Evolutionary conservation across 2,113 vertebrate species (phyloP), one percentile per base, ranked within the genome.

Genomic region (Glaucomys volans): DNA sequence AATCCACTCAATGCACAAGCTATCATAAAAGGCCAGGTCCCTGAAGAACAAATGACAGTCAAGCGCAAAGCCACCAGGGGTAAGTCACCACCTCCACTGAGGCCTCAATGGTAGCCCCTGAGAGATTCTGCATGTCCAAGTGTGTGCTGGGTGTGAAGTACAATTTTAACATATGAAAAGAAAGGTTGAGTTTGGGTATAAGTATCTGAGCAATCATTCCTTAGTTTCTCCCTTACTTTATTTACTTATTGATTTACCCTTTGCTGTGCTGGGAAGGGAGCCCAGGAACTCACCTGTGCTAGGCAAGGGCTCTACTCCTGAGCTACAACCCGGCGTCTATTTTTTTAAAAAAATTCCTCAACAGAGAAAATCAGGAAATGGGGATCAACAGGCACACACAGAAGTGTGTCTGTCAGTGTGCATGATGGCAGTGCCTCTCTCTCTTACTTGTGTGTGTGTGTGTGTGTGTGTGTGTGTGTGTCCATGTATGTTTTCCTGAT

Each of bases 1-100:
- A 99, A 99, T 98, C 99, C 99, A 96, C 98, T 99, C 96, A 99
- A 99, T 95, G 99, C 99, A 97, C 99, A 99, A 98, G 99, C 99
- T 97, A 99, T 99, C 98, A 99, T 99, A 98, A 99, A 99, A 97
- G 98, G 98, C 96, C 99, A 99, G 98, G 99, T 99, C 97, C 99
- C 99, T 0, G 99, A 99, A 97, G 99, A 99, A 98, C 99, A 99
- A 98, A 99, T 99, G 99, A 99, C 99, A 97, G 99, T 99, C 98
- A 99, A 99, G 98, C 98, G 99, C 95, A 99, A 99, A 98, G 98
- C 99, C 96, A 99, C 99, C 96, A 99, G 99, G 52, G 99, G 99
- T 99, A 99, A 99, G 52, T 66, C 10, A 1, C 28, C 17, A 4
- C 30, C 14, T 52, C 75, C 30, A 2, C 30, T 2, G 0, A 44